Conservation (phyloP, 2,113 vertebrate genomes). For the Hirundichthys speculiger region DNA sequence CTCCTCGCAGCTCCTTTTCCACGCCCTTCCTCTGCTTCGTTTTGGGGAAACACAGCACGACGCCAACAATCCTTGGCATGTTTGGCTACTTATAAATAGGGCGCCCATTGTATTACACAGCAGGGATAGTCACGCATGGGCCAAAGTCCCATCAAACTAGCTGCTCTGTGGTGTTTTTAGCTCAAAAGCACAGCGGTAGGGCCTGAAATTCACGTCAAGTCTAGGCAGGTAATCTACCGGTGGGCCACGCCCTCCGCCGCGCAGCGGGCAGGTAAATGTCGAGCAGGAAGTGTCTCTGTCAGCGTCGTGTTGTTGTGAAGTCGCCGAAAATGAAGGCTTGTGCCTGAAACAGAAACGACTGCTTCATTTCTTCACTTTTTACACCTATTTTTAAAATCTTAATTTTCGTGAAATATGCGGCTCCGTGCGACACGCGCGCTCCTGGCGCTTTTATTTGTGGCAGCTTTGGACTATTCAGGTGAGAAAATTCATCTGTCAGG, state of each 20-base stretch:
- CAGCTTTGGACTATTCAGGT: slow-evolving; percentile 60
- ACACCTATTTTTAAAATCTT: not conserved
- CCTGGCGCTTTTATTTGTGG: slow-evolving; percentile 41
- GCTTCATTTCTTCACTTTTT: not conserved
- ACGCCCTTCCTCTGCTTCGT: slow-evolving; percentile 39
- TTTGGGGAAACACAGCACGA: slow-evolving; percentile 31
- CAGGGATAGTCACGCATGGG: slow-evolving; percentile 25
- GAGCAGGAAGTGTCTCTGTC: slow-evolving; percentile 74
- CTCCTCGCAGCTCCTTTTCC: slow-evolving; percentile 6
- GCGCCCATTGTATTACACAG: slow-evolving; percentile 51
- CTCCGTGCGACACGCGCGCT: slow-evolving; percentile 26
- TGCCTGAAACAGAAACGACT: not conserved
- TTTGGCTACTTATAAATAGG: slow-evolving; percentile 63
- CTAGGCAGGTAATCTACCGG: slow-evolving; percentile 65
- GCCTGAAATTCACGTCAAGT: slow-evolving; percentile 59
- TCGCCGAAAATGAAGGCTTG: slow-evolving; percentile 32
- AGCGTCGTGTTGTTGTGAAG: slow-evolving; percentile 14
- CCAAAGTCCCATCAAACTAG: not conserved
- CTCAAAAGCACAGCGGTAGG: slow-evolving; percentile 1
- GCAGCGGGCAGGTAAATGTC: slow-evolving; percentile 48
- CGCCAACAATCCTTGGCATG: slow-evolving; percentile 69
- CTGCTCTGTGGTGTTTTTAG: not conserved
- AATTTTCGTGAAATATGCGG: slow-evolving; percentile 37
- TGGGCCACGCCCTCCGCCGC: slow-evolving; percentile 67
- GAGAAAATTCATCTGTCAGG: slow-evolving; percentile 2